phyloP scores from a whole-genome alignment of 2,113 vertebrate genomes.

The Periophthalmodon schlosseri region DNA sequence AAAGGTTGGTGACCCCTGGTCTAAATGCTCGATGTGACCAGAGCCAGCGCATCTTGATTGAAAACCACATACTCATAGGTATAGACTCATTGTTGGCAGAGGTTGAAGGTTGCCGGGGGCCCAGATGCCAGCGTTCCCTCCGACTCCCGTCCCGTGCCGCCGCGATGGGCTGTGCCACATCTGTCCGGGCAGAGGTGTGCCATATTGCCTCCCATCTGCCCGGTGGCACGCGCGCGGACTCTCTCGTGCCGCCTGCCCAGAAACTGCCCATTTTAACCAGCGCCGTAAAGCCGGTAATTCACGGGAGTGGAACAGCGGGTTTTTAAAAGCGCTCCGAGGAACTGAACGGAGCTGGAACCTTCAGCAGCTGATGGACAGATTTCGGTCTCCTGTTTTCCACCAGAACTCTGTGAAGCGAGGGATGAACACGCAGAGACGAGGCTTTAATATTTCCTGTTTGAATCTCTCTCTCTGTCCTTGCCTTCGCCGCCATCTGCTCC shows the following conservation, averaged over 20 bases:
- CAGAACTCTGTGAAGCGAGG: slow-evolving; percentile 76
- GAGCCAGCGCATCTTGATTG: neutral
- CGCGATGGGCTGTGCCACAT: slow-evolving; percentile 89
- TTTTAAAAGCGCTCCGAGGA: slow-evolving; percentile 98
- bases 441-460: slow-evolving; percentile 26
- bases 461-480: slow-evolving; percentile 42
- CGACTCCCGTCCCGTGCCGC: slow-evolving; percentile 79
- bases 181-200: slow-evolving; percentile 94
- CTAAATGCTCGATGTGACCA: neutral
- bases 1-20: too few relatives aligned
- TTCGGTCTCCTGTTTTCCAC: slow-evolving; percentile 84
- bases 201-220: slow-evolving; percentile 99
- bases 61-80: neutral
- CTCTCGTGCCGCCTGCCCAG: slow-evolving; percentile 82
- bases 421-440: slow-evolving; percentile 45
- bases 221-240: slow-evolving; percentile 65
- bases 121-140: slow-evolving; percentile 87
- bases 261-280: slow-evolving; percentile 90
- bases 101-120: slow-evolving; percentile 72
- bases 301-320: slow-evolving; percentile 95
- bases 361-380: slow-evolving; percentile 90
- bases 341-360: slow-evolving; percentile 88
- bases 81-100: slow-evolving; percentile 43
- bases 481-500: slow-evolving; percentile 57
- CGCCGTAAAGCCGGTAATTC: slow-evolving; percentile 95